Evolutionary conservation across 2,797 vertebrate genomes (phyloP).

Genomic region (Tenualosa ilisha): DNA sequence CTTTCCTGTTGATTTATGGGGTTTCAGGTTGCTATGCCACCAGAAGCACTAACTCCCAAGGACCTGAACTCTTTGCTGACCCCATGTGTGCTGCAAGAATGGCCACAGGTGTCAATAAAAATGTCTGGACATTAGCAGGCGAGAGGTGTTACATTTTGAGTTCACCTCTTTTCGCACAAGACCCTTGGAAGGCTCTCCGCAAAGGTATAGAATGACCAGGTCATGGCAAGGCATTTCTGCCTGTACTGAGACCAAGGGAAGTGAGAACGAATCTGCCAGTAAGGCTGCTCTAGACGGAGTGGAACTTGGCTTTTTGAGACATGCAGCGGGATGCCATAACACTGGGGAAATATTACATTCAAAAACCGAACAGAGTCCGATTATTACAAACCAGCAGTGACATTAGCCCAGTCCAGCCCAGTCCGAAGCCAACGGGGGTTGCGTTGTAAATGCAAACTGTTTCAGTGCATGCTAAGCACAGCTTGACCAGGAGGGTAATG

Average conservation of each 20-base stretch:
- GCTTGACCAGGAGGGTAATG: background rate
- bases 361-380: background rate
- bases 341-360: background rate
- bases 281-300: background rate
- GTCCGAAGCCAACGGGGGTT: background rate
- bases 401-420: background rate
- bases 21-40: constrained; percentile 55
- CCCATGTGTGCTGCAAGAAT: background rate
- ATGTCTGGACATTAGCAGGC: background rate
- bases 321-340: background rate
- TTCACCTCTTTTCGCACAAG: background rate
- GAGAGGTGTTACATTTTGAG: background rate
- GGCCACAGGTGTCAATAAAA: constrained; percentile 26
- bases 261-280: background rate
- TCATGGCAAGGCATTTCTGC: background rate
- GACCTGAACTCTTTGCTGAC: background rate
- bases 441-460: background rate
- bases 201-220: constrained; percentile 5
- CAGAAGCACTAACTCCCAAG: constrained; percentile 51
- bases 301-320: background rate
- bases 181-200: background rate
- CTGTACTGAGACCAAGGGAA: background rate
- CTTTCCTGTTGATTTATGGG: constrained; percentile 61
- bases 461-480: background rate
- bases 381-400: background rate